Evolutionary conservation across 2,113 vertebrate species (phyloP).

Genomic region (Prunella himalayana): DNA sequence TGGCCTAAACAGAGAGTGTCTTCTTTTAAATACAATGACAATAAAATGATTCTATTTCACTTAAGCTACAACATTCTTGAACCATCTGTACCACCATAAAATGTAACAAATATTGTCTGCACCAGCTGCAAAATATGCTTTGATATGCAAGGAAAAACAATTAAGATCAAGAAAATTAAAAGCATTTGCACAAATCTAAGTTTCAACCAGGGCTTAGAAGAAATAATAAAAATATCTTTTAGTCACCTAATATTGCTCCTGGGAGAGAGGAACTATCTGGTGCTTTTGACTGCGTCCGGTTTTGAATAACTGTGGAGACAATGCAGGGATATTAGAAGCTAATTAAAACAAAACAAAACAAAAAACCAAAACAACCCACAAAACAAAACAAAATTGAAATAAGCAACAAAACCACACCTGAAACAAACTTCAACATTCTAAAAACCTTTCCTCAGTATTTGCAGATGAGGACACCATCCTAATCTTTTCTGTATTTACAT

Average conservation of each 20-base stretch:
- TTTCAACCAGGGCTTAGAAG: neutral
- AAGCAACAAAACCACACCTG: neutral
- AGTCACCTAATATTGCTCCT: conserved; percentile 75
- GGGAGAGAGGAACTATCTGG: conserved; percentile 64
- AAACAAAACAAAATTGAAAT: neutral
- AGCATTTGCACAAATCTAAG: neutral
- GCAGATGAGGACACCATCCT: neutral
- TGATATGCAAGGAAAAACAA: neutral
- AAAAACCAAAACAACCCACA: too few relatives aligned
- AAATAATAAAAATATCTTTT: neutral
- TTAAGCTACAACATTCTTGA: neutral
- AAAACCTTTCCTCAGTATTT: neutral
- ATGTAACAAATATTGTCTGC: neutral
- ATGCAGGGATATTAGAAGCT: neutral
- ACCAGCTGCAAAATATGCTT: neutral
- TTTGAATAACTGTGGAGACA: conserved; percentile 76
- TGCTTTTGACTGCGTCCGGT: conserved; percentile 65
- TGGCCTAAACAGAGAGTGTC: neutral
- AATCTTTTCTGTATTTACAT: neutral
- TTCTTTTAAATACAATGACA: neutral
- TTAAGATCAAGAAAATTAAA: neutral
- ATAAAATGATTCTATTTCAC: neutral
- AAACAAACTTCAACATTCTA: neutral
- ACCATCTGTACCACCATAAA: neutral
- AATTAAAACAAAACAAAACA: neutral